Conservation (phyloP, 1,140 invertebrate genomes). For the Aphelinus atriplicis region DNA sequence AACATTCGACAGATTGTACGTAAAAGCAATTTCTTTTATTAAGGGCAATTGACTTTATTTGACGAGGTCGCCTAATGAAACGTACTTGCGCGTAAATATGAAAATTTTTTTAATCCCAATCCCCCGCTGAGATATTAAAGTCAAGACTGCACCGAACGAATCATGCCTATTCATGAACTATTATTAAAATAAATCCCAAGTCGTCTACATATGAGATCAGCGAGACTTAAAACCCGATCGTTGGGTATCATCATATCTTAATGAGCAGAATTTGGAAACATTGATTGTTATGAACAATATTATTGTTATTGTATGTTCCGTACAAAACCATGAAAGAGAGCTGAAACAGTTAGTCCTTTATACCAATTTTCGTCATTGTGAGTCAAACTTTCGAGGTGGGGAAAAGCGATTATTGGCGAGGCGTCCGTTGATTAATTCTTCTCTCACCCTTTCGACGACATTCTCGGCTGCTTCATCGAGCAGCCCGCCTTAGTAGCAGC, state of each 20-base stretch:
- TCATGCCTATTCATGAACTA: not conserved
- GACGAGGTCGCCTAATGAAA: conserved; percentile 29
- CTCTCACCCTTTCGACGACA: conserved; percentile 21
- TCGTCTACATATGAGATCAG: too few species aligned
- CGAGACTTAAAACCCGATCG: too few species aligned
- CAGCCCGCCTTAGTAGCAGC: not conserved
- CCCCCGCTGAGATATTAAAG: not conserved
- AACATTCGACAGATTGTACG: conserved; percentile 24
- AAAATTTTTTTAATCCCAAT: conserved; percentile 30
- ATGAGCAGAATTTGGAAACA: too few species aligned
- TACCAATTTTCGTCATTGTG: conserved; percentile 22
- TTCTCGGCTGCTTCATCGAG: not conserved
- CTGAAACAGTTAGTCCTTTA: too few species aligned
- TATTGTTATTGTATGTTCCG: too few species aligned
- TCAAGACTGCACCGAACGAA: not conserved
- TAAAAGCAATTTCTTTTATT: conserved; percentile 36
- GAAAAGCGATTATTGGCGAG: conserved; percentile 26
- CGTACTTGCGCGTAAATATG: conserved; percentile 10
- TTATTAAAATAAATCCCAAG: not conserved
- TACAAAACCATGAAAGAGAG: too few species aligned
- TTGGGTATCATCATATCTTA: too few species aligned
- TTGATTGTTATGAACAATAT: too few species aligned
- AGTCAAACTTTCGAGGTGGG: conserved; percentile 25
- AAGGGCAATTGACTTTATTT: conserved; percentile 33
- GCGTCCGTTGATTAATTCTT: conserved; percentile 41